Conservation (phyloP, 2,113 vertebrate species). For the Gopherus evgoodei region DNA sequence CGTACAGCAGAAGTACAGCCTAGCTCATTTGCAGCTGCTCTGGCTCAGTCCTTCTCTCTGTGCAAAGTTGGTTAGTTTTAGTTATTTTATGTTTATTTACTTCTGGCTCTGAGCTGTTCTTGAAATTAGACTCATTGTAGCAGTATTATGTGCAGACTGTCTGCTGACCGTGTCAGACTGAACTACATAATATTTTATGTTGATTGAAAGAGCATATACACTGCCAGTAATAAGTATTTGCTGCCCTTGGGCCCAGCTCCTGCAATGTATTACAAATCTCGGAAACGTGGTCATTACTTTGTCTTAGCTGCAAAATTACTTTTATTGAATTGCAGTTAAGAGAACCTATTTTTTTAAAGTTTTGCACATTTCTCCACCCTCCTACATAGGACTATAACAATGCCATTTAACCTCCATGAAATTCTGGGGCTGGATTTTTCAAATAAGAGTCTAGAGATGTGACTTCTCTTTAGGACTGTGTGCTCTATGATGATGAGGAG, state of each 20-base stretch:
- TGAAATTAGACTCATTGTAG: slow-evolving; percentile 43
- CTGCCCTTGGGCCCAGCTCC: slow-evolving; percentile 32
- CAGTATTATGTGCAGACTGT: neutral
- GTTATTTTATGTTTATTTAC: slow-evolving; percentile 66
- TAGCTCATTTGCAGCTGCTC: neutral
- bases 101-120: slow-evolving; percentile 21
- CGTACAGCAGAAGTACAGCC: neutral
- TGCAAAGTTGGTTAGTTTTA: slow-evolving; percentile 11
- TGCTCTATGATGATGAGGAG: neutral
- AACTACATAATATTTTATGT: slow-evolving; percentile 24
- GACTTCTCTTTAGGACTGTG: neutral
- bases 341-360: neutral
- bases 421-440: neutral
- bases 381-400: neutral
- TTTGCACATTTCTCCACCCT: neutral
- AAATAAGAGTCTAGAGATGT: neutral
- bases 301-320: slow-evolving; percentile 56
- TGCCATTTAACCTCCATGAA: neutral
- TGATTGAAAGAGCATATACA: slow-evolving; percentile 27
- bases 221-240: slow-evolving; percentile 22
- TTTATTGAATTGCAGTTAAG: slow-evolving; percentile 57
- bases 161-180: neutral
- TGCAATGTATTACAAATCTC: slow-evolving; percentile 36
- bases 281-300: slow-evolving; percentile 61
- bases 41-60: neutral